Evolutionary conservation across 2,888 invertebrate species (phyloP).

Genomic region (Eristalis arbustorum): DNA sequence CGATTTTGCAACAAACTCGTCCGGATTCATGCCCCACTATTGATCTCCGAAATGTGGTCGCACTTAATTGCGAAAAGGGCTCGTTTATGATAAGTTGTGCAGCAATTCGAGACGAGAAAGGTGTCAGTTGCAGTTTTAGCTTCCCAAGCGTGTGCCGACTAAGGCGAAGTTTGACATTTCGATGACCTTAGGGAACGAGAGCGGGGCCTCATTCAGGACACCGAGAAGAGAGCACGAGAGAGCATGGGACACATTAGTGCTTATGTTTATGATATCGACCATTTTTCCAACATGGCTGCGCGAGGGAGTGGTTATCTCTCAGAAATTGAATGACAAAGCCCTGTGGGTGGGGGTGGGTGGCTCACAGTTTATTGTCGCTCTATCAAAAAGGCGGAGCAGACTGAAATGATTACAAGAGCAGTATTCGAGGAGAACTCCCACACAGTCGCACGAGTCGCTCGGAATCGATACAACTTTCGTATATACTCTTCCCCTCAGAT

Average conservation of each 20-base stretch:
- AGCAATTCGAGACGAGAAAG: conserved; percentile 9
- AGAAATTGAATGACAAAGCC: not conserved
- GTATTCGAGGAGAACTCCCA: conserved; percentile 22
- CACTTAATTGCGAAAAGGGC: conserved; percentile 24
- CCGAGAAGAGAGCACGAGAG: conserved; percentile 39
- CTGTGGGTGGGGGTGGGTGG: not conserved
- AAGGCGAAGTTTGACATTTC: conserved; percentile 79
- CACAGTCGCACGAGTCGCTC: not conserved
- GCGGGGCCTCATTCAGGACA: conserved; percentile 31
- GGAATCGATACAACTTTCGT: not conserved
- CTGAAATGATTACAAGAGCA: conserved; percentile 26
- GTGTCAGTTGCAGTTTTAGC: conserved; percentile 50
- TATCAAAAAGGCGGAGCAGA: conserved; percentile 64
- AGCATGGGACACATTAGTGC: conserved; percentile 16
- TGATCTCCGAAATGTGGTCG: not conserved
- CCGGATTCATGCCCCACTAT: conserved; percentile 21
- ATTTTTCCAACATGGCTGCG: conserved; percentile 78
- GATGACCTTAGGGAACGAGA: conserved; percentile 77
- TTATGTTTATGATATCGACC: conserved; percentile 69
- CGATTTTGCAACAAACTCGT: conserved; percentile 27
- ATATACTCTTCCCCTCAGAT: conserved; percentile 2
- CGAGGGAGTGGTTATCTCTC: conserved; percentile 78
- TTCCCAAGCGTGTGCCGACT: conserved; percentile 49
- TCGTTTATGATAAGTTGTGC: not conserved
- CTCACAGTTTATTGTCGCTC: conserved; percentile 17